Percentiles rank a stretch among this genome's conserved stretches.
These are phyloP conservation scores for Eupithecia tripunctaria DNA, from an alignment of 2,888 invertebrate genomes.

Conservation along the genomic window DNA sequence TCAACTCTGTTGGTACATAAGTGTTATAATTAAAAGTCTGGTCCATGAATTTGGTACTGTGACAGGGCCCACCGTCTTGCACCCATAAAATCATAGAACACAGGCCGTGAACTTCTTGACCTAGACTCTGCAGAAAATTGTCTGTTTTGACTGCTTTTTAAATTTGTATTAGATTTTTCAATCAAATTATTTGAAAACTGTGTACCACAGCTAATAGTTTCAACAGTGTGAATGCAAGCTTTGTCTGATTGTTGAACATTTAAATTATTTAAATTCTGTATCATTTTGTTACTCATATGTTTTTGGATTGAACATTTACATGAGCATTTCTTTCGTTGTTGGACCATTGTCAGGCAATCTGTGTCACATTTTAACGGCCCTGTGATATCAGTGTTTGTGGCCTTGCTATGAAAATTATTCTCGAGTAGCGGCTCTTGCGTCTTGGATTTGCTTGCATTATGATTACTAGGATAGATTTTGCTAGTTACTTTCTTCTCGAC, in stretches of 20 bases:
- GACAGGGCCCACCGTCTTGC: constrained; percentile 69
- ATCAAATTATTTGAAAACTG: constrained; percentile 48
- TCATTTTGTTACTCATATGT: constrained; percentile 46
- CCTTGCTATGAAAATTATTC: constrained; percentile 52
- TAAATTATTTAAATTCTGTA: constrained; percentile 52
- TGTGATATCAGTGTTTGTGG: constrained; percentile 59
- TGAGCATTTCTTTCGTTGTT: constrained; percentile 52
- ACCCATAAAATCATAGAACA: constrained; percentile 37
- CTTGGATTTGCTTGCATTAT: constrained; percentile 42
- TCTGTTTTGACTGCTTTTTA: constrained; percentile 21
- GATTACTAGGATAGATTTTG: constrained; percentile 49
- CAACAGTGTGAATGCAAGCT: constrained; percentile 55
- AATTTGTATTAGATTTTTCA: not conserved
- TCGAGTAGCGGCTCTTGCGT: constrained; percentile 48
- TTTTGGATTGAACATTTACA: constrained; percentile 54
- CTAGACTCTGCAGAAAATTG: constrained; percentile 20
- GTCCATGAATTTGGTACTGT: constrained; percentile 59
- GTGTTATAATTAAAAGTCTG: constrained; percentile 62
- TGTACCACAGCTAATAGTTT: constrained; percentile 54
- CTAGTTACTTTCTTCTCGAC: constrained; percentile 55
- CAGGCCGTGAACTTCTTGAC: constrained; percentile 9
- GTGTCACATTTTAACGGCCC: constrained; percentile 59
- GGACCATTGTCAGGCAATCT: constrained; percentile 61
- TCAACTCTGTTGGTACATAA: not conserved
- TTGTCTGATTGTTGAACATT: constrained; percentile 53